phyloP scores from a whole-genome alignment of 2,797 vertebrate genomes.

The Mionectes olivaceus region DNA sequence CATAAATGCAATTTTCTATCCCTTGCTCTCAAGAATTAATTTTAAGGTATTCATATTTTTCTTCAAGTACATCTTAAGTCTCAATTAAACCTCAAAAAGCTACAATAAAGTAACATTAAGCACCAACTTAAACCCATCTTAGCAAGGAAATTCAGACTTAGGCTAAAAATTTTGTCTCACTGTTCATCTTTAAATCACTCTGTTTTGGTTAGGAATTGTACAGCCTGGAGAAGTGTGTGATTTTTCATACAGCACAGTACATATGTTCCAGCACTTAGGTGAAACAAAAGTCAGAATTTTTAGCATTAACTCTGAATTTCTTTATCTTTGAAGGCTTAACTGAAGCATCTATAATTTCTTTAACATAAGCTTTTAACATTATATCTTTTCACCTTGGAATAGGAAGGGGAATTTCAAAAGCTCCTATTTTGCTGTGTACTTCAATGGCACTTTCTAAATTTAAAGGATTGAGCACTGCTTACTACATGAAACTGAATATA shows the following conservation, averaged over 20 bases:
- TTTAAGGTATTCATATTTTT: conserved; percentile 75
- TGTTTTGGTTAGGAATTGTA: conserved; percentile 58
- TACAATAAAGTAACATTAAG: conserved; percentile 79
- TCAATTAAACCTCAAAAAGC: conserved; percentile 75
- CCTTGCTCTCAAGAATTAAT: conserved; percentile 76
- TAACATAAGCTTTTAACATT: conserved; percentile 18
- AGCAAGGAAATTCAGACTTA: conserved; percentile 70
- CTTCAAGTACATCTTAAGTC: conserved; percentile 73
- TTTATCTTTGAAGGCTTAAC: conserved; percentile 69
- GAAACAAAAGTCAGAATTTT: conserved; percentile 70
- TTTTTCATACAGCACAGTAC: conserved; percentile 62
- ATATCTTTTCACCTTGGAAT: conserved; percentile 30
- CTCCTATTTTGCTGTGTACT: conserved; percentile 38
- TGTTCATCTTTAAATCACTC: conserved; percentile 74
- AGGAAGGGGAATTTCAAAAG: conserved; percentile 13
- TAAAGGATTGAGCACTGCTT: conserved; percentile 47
- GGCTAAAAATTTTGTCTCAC: conserved; percentile 61
- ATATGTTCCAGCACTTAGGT: conserved; percentile 65
- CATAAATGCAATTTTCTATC: conserved; percentile 70
- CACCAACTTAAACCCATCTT: conserved; percentile 66
- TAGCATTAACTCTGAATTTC: conserved; percentile 68
- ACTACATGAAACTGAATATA: conserved; percentile 41
- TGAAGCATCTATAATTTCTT: conserved; percentile 68
- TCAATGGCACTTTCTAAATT: conserved; percentile 9
- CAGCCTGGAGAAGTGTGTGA: conserved; percentile 57